Evolutionary conservation across 2,797 vertebrate genomes (phyloP).

Genomic region (Gobio occitaniae): DNA sequence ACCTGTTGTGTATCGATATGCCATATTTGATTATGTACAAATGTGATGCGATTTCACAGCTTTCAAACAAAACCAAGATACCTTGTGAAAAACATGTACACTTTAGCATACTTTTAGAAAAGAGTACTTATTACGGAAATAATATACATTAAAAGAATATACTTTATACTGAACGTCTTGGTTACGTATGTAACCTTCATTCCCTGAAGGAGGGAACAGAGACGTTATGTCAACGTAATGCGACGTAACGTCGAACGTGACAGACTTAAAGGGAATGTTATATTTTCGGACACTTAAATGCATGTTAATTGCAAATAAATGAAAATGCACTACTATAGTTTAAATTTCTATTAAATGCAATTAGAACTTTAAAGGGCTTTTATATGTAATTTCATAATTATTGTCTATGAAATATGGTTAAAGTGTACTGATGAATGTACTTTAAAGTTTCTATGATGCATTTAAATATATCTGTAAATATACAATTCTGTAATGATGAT

Average conservation of each 20-base stretch:
- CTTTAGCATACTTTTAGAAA: not conserved
- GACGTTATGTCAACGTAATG: no score
- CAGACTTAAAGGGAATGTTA: not conserved
- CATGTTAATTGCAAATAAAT: not conserved
- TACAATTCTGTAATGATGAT: no score
- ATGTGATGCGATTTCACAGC: not conserved
- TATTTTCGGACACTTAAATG: not conserved
- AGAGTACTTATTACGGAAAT: not conserved
- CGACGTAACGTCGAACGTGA: no score
- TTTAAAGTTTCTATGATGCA: not conserved
- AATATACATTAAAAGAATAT: not conserved
- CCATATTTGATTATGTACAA: not conserved
- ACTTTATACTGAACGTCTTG: not conserved
- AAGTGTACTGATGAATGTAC: not conserved
- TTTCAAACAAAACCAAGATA: not conserved
- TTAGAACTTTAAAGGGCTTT: not conserved
- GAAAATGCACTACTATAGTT: not conserved
- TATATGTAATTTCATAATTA: not conserved
- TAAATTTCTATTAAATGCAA: not conserved
- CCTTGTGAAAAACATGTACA: not conserved
- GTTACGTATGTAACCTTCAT: no score
- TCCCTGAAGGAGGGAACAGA: no score
- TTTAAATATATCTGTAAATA: not conserved
- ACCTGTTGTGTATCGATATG: no score
- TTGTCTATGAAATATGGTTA: not conserved